These are phyloP conservation scores for Baronia brevicornis DNA, from an alignment of 2,888 invertebrate species.

Conservation along the genomic window DNA sequence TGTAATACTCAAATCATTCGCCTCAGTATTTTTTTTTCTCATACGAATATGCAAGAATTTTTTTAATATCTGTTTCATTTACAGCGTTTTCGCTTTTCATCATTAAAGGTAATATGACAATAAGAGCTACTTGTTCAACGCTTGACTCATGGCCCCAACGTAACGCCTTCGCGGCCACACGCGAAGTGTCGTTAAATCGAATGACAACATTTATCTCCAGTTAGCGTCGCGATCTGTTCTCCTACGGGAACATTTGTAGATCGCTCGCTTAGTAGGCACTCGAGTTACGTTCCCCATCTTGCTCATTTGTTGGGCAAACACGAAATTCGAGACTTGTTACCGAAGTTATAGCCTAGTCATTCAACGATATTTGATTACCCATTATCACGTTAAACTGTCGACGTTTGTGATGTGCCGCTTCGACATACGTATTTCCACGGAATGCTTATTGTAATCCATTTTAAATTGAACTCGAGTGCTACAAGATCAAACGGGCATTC, in stretches of 20 bases:
- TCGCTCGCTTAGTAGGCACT: constrained; percentile 4
- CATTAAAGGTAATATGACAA: no score
- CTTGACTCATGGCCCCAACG: constrained; percentile 4
- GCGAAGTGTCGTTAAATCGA: constrained; percentile 47
- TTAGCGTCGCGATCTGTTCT: constrained; percentile 25
- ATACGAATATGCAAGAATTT: no score
- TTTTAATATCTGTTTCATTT: no score
- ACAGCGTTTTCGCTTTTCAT: no score
- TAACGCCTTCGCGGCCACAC: constrained; percentile 44
- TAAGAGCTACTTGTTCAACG: neutral
- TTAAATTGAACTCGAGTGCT: neutral
- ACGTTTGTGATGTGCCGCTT: constrained; percentile 2
- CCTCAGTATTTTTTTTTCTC: no score
- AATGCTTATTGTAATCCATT: constrained; percentile 6
- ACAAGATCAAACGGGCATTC: constrained; percentile 8
- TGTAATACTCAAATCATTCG: no score
- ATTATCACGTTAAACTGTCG: constrained; percentile 5
- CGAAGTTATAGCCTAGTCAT: constrained; percentile 6
- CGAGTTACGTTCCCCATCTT: constrained; percentile 14
- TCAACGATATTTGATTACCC: constrained; percentile 7
- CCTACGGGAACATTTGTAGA: constrained; percentile 1
- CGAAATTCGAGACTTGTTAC: constrained; percentile 21
- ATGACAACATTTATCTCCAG: constrained; percentile 56
- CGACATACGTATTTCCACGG: constrained; percentile 1
- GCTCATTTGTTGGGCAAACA: constrained; percentile 29